Evolutionary conservation across 1,140 invertebrate genomes (phyloP).

Genomic region (Chelonus insularis): DNA sequence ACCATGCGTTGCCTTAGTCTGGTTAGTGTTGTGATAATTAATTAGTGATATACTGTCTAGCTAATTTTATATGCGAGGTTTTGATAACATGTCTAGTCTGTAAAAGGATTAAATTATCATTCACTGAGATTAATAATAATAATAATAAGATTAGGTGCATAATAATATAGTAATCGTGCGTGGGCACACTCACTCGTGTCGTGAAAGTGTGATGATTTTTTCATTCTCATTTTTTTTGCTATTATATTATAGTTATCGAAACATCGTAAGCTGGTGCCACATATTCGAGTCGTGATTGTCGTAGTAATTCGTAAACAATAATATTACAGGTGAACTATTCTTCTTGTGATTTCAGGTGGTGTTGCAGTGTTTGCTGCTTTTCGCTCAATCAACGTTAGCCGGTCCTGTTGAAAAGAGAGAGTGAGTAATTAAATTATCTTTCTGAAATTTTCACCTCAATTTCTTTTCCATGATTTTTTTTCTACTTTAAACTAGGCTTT

Average conservation of each 20-base stretch:
- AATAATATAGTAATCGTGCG: background rate
- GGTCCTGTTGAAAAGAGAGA: slow-evolving; percentile 54
- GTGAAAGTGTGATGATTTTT: slow-evolving; percentile 21
- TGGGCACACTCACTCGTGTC: background rate
- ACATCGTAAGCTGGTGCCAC: no score
- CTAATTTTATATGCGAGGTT: background rate
- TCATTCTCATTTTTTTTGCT: background rate
- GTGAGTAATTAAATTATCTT: slow-evolving; percentile 47
- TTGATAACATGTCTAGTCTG: background rate
- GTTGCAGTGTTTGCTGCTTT: slow-evolving; percentile 50
- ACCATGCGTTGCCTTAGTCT: slow-evolving; percentile 8
- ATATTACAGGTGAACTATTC: slow-evolving; percentile 5
- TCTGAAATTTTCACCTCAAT: no score
- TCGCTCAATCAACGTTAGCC: slow-evolving; percentile 38
- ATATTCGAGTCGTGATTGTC: no score
- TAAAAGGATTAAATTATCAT: background rate
- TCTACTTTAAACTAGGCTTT: no score
- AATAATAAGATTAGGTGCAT: no score
- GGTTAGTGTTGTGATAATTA: slow-evolving; percentile 23
- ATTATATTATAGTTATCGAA: background rate
- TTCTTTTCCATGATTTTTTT: no score
- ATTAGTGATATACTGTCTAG: background rate
- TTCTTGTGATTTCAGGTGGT: slow-evolving; percentile 50
- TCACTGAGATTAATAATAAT: no score
- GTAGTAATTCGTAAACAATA: background rate